phyloP scores from a whole-genome alignment of 2,888 invertebrate species.

The Ophioninae sp. region DNA sequence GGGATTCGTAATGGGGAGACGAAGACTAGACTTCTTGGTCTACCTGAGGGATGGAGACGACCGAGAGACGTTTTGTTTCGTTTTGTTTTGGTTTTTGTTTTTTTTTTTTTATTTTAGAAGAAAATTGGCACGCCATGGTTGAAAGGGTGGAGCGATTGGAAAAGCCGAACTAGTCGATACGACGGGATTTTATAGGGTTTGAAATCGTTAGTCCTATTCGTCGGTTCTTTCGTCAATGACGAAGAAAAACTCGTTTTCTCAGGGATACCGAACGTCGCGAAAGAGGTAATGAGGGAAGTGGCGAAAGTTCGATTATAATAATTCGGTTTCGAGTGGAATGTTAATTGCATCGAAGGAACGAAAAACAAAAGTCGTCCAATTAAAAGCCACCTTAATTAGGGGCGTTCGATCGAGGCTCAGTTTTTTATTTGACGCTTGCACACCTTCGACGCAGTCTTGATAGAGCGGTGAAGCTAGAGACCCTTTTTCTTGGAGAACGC shows the following conservation, averaged over 20 bases:
- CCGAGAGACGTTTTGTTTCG: no score
- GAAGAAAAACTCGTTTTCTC: background rate
- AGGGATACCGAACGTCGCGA: slow-evolving; percentile 27
- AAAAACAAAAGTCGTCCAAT: slow-evolving; percentile 65
- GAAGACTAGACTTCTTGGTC: background rate
- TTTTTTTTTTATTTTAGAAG: no score
- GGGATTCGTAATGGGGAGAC: slow-evolving; percentile 28
- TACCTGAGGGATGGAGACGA: no score
- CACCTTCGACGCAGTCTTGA: no score
- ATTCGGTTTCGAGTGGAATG: slow-evolving; percentile 57
- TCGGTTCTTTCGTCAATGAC: background rate
- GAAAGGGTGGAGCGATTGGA: background rate
- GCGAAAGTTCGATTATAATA: slow-evolving; percentile 37
- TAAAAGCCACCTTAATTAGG: slow-evolving; percentile 73
- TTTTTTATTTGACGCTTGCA: slow-evolving; percentile 40
- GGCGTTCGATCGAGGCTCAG: slow-evolving; percentile 42
- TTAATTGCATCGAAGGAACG: slow-evolving; percentile 65
- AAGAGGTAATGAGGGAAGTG: slow-evolving; percentile 19
- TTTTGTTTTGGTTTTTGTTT: no score
- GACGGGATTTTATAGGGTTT: no score
- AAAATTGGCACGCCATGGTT: background rate
- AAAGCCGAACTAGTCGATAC: no score
- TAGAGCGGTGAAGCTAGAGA: no score
- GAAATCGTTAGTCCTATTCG: background rate
- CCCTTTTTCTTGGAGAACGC: slow-evolving; percentile 43